phyloP scores from a whole-genome alignment of 2,888 invertebrate genomes.

The Meteorus colon region DNA sequence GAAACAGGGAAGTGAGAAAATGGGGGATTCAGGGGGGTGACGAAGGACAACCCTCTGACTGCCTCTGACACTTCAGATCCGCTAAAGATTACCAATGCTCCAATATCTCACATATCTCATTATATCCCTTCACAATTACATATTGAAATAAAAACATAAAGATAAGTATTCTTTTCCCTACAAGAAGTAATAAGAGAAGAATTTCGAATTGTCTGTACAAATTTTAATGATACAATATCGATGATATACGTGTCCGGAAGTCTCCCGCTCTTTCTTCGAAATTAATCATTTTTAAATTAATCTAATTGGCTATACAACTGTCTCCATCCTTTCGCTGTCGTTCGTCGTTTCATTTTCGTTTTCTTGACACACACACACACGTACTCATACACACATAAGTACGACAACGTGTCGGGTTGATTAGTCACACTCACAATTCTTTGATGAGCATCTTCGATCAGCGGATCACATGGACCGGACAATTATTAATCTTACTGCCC shows the following conservation, averaged over 20 bases:
- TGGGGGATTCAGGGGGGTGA: slow-evolving; percentile 28
- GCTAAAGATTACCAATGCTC: slow-evolving; percentile 45
- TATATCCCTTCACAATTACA: neutral
- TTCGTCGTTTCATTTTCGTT: neutral
- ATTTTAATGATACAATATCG: slow-evolving; percentile 1
- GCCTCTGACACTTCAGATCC: slow-evolving; percentile 22
- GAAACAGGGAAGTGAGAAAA: slow-evolving; percentile 17
- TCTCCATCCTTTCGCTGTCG: neutral
- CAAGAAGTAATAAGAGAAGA: neutral
- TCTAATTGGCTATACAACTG: neutral
- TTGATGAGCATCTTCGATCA: slow-evolving; percentile 69
- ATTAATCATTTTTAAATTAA: slow-evolving; percentile 11
- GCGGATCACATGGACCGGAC: slow-evolving; percentile 64
- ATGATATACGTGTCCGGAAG: slow-evolving; percentile 29
- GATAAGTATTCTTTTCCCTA: no score
- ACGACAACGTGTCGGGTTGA: slow-evolving; percentile 18
- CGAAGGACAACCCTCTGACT: slow-evolving; percentile 46
- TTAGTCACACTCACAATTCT: slow-evolving; percentile 67
- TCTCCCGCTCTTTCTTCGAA: slow-evolving; percentile 21
- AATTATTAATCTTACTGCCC: neutral
- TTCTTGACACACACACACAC: slow-evolving; percentile 3
- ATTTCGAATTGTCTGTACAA: neutral
- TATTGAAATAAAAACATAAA: no score
- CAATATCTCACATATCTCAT: neutral
- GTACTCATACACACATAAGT: neutral